Percentiles rank a stretch among this genome's conserved stretches.
phyloP scores from a whole-genome alignment of 2,113 vertebrate species.

The Psettodes erumei region DNA sequence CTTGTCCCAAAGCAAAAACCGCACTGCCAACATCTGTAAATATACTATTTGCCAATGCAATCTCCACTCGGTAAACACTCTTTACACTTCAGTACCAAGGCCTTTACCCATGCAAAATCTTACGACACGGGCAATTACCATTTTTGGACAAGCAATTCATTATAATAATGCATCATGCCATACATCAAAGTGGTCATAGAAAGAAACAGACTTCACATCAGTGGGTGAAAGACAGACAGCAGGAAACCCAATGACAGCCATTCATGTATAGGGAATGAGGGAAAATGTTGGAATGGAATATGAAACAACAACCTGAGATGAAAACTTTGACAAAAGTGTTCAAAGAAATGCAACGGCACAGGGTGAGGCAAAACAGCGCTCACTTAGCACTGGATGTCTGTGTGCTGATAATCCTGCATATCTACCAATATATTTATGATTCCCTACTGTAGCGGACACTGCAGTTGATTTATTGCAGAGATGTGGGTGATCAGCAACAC shows the following conservation, averaged over 20 bases:
- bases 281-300: no score
- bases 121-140: constrained; percentile 53
- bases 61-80: constrained; percentile 2
- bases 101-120: constrained; percentile 28
- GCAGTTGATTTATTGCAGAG: neutral
- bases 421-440: neutral
- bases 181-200: constrained; percentile 19
- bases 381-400: neutral
- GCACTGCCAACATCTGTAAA: constrained; percentile 17
- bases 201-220: constrained; percentile 2
- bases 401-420: neutral
- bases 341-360: neutral
- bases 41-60: neutral
- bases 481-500: neutral
- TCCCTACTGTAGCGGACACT: neutral
- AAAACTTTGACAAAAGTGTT: neutral
- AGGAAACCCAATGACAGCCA: neutral
- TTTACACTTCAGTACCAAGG: constrained; percentile 9
- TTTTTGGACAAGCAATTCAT: constrained; percentile 64
- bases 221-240: constrained; percentile 6
- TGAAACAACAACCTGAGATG: neutral
- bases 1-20: neutral
- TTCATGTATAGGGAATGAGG: neutral
- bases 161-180: constrained; percentile 47
- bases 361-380: neutral